Percentiles rank a stretch among this genome's conserved stretches.
Evolutionary conservation across 2,888 invertebrate species (phyloP).

Genomic region (Drosophila anceps): DNA sequence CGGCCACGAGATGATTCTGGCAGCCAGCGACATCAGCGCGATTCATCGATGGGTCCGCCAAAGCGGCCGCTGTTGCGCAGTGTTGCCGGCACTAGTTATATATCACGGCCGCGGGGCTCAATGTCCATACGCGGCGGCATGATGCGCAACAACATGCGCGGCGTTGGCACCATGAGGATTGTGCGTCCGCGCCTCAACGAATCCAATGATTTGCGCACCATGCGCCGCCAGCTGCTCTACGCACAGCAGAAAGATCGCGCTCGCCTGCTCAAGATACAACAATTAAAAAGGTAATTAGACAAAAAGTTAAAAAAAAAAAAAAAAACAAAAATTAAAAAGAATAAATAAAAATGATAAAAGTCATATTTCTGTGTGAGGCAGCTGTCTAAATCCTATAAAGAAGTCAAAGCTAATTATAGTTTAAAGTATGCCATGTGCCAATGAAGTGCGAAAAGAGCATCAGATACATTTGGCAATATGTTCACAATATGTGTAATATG

Average conservation of each 20-base stretch:
- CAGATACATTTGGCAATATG: conserved; percentile 15
- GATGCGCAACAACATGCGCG: conserved; percentile 77
- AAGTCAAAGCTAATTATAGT: conserved; percentile 32
- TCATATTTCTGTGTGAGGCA: conserved; percentile 28
- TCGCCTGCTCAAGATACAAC: conserved; percentile 84
- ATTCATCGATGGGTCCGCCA: conserved; percentile 85
- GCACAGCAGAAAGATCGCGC: conserved; percentile 85
- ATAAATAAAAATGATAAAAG: conserved; percentile 11
- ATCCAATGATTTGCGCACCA: conserved; percentile 83
- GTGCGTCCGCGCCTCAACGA: conserved; percentile 78
- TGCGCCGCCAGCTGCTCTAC: conserved; percentile 84
- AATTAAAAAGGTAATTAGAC: conserved; percentile 85
- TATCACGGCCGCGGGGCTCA: conserved; percentile 82
- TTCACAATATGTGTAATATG: conserved; percentile 29
- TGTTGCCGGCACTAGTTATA: conserved; percentile 82
- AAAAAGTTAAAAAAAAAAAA: conserved; percentile 41
- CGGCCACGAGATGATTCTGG: conserved; percentile 72
- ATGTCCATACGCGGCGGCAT: conserved; percentile 79
- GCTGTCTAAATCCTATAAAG: conserved; percentile 10
- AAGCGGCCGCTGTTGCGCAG: conserved; percentile 81
- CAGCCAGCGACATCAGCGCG: conserved; percentile 77
- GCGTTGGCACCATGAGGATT: conserved; percentile 79
- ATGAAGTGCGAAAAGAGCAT: conserved; percentile 29
- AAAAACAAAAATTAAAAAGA: conserved; percentile 44
- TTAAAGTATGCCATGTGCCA: conserved; percentile 30